Conservation (phyloP, 2,888 invertebrate species). For the Melanchra persicariae region DNA sequence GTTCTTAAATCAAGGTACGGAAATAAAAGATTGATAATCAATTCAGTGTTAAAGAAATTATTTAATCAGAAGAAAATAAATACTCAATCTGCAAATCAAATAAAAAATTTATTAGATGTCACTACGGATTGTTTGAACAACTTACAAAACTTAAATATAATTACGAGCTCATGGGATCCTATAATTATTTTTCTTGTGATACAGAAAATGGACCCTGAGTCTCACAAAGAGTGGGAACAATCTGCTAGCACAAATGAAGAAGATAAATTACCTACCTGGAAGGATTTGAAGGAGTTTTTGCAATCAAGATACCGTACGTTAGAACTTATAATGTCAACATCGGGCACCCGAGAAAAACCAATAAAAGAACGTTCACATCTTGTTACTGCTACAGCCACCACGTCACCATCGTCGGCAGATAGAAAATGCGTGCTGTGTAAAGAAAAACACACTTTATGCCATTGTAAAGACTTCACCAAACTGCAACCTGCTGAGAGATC, state of each 20-base stretch:
- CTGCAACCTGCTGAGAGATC: conserved; percentile 3
- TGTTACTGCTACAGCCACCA: not conserved
- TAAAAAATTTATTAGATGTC: not conserved
- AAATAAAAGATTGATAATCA: not conserved
- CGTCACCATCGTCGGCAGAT: not conserved
- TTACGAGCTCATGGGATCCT: no score
- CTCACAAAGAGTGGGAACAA: conserved; percentile 33
- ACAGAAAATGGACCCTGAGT: conserved; percentile 20
- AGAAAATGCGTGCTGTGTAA: conserved; percentile 4
- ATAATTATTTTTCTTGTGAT: no score
- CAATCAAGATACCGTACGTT: conserved; percentile 14
- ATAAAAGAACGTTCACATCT: not conserved
- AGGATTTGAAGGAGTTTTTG: conserved; percentile 7
- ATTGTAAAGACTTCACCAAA: conserved; percentile 12
- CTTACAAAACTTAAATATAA: not conserved
- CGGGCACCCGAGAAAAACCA: not conserved
- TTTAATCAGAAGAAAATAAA: conserved; percentile 1
- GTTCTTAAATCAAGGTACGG: no score
- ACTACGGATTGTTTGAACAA: not conserved
- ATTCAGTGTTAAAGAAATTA: conserved; percentile 11
- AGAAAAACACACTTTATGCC: not conserved
- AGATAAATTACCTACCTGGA: conserved; percentile 11
- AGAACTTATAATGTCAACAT: conserved; percentile 10
- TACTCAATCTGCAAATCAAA: conserved; percentile 1
- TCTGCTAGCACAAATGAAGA: conserved; percentile 6